These are phyloP conservation scores for Parazoanthus swiftii DNA, from an alignment of 92 coral and sea anemone genomes.

Conservation along the genomic window DNA sequence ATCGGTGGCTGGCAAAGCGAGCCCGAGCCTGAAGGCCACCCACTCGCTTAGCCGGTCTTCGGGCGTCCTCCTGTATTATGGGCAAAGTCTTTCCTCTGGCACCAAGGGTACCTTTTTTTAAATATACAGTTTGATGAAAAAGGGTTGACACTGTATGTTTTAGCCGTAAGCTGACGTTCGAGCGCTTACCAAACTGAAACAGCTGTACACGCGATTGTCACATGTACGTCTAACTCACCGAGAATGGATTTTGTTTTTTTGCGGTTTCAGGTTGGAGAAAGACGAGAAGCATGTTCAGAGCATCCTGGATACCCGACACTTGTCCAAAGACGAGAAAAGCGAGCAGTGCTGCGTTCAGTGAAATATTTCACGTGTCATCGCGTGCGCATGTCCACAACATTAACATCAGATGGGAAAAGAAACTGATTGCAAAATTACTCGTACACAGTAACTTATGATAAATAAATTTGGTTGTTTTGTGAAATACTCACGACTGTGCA, in stretches of 20 bases:
- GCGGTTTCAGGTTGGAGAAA: slow-evolving; percentile 18
- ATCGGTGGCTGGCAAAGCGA: too few species aligned
- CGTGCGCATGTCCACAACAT: not conserved
- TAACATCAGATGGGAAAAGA: not conserved
- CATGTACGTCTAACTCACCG: too few species aligned
- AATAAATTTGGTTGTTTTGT: not conserved
- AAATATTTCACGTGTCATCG: not conserved
- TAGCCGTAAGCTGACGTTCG: too few species aligned
- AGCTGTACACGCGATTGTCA: not conserved
- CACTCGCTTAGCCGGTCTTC: too few species aligned
- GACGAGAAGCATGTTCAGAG: slow-evolving; percentile 37
- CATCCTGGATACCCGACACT: slow-evolving; percentile 14
- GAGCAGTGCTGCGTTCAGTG: slow-evolving; percentile 35
- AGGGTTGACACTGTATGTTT: too few species aligned
- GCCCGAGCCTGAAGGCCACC: too few species aligned
- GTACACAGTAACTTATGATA: slow-evolving; percentile 1
- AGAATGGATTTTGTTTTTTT: not conserved
- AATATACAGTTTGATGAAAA: too few species aligned
- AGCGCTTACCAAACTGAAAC: too few species aligned
- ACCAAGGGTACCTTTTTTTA: too few species aligned
- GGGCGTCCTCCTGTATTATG: too few species aligned
- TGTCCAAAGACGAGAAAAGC: slow-evolving; percentile 32
- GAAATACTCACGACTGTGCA: not conserved
- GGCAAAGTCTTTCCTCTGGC: too few species aligned
- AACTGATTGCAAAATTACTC: not conserved